Evolutionary conservation across 2,797 vertebrate species (phyloP).

Genomic region (Oreochromis grahami): DNA sequence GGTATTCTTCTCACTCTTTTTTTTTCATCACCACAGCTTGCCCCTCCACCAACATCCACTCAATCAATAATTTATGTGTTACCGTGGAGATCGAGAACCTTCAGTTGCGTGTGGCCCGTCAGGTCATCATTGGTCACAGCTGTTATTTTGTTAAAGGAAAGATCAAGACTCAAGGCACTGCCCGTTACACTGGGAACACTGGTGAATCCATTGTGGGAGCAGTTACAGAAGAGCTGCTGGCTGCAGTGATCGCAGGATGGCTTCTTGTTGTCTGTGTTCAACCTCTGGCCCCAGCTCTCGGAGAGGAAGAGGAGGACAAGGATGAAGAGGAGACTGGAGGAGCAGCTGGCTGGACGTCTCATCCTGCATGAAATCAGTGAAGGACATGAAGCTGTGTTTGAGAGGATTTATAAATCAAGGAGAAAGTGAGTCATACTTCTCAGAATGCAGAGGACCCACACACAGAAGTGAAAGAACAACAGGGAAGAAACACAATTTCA

Average conservation of each 20-base stretch:
- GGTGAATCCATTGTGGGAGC: too few relatives aligned
- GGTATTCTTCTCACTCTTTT: background rate
- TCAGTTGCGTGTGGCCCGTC: too few relatives aligned
- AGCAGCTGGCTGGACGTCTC: background rate
- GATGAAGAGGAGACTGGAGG: background rate
- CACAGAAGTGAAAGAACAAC: background rate
- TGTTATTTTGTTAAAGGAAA: too few relatives aligned
- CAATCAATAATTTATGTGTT: too few relatives aligned
- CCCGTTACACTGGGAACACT: too few relatives aligned
- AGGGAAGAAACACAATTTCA: background rate
- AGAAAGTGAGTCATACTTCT: background rate
- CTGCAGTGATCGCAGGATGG: too few relatives aligned
- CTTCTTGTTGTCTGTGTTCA: accelerated
- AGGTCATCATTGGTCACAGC: too few relatives aligned
- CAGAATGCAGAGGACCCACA: background rate
- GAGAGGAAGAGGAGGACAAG: background rate
- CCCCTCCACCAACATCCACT: too few relatives aligned
- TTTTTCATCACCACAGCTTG: background rate
- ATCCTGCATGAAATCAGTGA: conserved; percentile 9
- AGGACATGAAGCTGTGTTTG: background rate
- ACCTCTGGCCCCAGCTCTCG: background rate
- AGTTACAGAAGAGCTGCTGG: too few relatives aligned
- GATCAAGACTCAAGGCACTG: too few relatives aligned
- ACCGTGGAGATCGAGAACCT: too few relatives aligned
- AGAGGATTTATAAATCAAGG: background rate